A percentile compares a stretch with the other conserved stretches of the same genome.
These are phyloP conservation scores for Petrocephalus microphthalmus DNA, from an alignment of 2,113 vertebrate genomes.

Conservation along the genomic window DNA sequence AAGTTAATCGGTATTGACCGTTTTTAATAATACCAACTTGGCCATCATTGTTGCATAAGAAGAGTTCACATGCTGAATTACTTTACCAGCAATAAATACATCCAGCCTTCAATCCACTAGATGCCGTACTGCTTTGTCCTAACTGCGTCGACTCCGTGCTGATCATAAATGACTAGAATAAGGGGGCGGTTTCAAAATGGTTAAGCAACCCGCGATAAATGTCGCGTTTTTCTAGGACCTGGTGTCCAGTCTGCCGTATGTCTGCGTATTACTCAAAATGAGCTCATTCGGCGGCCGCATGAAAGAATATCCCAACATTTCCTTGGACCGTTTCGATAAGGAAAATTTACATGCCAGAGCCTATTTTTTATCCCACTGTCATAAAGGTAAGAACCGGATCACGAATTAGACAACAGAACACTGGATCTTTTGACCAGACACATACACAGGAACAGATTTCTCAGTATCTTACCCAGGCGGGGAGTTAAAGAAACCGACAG, in stretches of 20 bases:
- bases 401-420: neutral
- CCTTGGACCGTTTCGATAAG: constrained; percentile 83
- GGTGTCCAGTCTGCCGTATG: neutral
- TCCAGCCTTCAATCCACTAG: neutral
- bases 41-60: neutral
- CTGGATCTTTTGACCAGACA: neutral
- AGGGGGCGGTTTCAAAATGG: constrained; percentile 1
- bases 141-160: neutral
- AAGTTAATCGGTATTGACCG: neutral
- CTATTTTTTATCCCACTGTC: constrained; percentile 90
- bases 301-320: constrained; percentile 78
- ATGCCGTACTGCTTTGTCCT: neutral
- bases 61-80: neutral
- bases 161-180: neutral
- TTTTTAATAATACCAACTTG: neutral
- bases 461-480: neutral
- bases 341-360: constrained; percentile 81
- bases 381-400: constrained; percentile 70
- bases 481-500: neutral
- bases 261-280: constrained; percentile 52
- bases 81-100: neutral
- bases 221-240: neutral
- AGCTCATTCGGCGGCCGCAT: constrained; percentile 80
- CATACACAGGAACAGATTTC: neutral
- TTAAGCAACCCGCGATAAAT: neutral